Conservation (phyloP, 2,797 vertebrate genomes). For the Orientallactaga sibirica region DNA sequence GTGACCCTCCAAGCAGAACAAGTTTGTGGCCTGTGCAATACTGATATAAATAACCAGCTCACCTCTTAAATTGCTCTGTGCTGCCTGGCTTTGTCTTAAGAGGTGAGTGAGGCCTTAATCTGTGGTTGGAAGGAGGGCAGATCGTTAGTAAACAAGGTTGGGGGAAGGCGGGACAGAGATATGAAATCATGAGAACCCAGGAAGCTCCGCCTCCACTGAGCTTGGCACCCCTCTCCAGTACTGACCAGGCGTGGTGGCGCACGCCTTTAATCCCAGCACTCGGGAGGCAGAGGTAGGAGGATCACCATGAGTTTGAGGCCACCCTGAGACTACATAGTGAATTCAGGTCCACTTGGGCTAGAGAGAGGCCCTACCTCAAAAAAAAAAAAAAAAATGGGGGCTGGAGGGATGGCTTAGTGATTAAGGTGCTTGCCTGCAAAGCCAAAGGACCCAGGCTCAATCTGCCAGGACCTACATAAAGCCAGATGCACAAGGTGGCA, state of each 20-base stretch:
- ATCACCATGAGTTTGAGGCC: too few relatives aligned
- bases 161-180: background rate
- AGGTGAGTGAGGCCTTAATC: conserved; percentile 86
- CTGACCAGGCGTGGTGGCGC: background rate
- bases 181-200: background rate
- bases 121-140: conserved; percentile 76
- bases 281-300: too few relatives aligned
- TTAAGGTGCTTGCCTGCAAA: too few relatives aligned
- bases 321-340: too few relatives aligned
- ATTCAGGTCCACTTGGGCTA: too few relatives aligned
- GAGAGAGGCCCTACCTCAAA: too few relatives aligned
- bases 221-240: background rate
- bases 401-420: too few relatives aligned
- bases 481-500: too few relatives aligned
- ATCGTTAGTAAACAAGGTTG: conserved; percentile 76
- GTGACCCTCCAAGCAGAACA: background rate
- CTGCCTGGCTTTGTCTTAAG: conserved; percentile 85
- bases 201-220: background rate
- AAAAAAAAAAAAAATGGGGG: too few relatives aligned
- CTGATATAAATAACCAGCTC: conserved; percentile 85
- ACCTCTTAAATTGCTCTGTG: conserved; percentile 81
- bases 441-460: too few relatives aligned
- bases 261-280: too few relatives aligned
- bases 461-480: too few relatives aligned
- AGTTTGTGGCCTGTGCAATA: conserved; percentile 51